Conservation (phyloP, 1,140 invertebrate species). For the Trichoplusia ni region DNA sequence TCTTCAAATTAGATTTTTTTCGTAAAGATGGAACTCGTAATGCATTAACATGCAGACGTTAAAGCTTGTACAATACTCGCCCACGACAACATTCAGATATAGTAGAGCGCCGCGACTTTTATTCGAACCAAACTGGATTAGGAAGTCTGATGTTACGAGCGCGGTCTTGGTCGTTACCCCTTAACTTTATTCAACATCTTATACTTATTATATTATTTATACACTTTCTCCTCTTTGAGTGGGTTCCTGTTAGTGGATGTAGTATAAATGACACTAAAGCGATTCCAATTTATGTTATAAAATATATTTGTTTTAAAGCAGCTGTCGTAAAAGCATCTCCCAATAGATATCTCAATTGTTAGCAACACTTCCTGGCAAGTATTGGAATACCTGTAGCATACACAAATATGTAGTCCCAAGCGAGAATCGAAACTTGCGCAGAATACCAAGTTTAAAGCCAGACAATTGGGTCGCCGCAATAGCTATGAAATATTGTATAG, state of each 20-base stretch:
- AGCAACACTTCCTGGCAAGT: too few species aligned
- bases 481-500: too few species aligned
- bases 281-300: too few species aligned
- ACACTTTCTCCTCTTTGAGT: not conserved
- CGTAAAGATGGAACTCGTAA: not conserved
- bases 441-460: too few species aligned
- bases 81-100: not conserved
- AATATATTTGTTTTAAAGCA: too few species aligned
- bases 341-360: too few species aligned
- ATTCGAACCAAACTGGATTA: not conserved
- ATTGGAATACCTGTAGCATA: too few species aligned
- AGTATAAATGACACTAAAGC: too few species aligned
- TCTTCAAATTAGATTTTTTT: not conserved
- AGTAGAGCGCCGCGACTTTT: not conserved
- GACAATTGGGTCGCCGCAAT: too few species aligned
- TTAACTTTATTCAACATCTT: slow-evolving; percentile 5
- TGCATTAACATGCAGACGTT: not conserved
- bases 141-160: not conserved
- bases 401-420: too few species aligned
- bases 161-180: not conserved
- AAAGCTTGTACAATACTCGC: not conserved
- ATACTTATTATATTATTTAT: not conserved
- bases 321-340: too few species aligned
- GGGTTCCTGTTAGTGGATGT: not conserved
- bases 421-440: too few species aligned